Conservation (phyloP, 2,113 vertebrate genomes). For the Donacobius atricapilla region DNA sequence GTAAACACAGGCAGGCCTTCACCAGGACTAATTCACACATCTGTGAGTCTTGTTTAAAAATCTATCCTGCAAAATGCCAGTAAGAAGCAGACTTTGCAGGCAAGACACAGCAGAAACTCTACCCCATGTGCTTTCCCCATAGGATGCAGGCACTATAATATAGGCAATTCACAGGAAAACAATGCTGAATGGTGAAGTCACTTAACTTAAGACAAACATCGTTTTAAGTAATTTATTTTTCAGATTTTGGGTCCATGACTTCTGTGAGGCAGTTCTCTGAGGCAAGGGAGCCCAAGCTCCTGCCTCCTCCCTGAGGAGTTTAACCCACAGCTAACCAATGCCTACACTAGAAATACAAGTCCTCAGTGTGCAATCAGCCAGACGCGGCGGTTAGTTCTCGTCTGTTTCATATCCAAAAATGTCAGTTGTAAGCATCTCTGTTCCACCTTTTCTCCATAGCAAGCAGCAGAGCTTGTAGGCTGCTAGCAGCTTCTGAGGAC, state of each 20-base stretch:
- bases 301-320: not conserved
- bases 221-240: not conserved
- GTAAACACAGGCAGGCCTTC: not conserved
- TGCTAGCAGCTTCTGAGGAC: not conserved
- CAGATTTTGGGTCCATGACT: not conserved
- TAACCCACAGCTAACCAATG: not conserved
- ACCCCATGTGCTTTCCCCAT: not conserved
- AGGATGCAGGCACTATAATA: not conserved
- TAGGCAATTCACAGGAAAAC: not conserved
- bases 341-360: not conserved
- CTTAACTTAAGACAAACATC: not conserved
- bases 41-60: not conserved
- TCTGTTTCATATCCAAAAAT: not conserved
- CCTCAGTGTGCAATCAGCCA: not conserved
- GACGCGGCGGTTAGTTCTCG: not conserved
- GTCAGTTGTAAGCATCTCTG: not conserved
- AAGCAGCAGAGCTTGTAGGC: not conserved
- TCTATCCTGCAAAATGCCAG: not conserved
- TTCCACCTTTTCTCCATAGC: not conserved
- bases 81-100: not conserved
- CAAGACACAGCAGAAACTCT: not conserved
- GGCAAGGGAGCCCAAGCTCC: not conserved
- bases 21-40: not conserved
- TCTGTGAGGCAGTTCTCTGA: not conserved
- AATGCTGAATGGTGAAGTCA: not conserved